A percentile compares a stretch with the other conserved stretches of the same genome.
Evolutionary conservation across 2,113 vertebrate species (phyloP).

Genomic region (Bambusicola thoracicus): DNA sequence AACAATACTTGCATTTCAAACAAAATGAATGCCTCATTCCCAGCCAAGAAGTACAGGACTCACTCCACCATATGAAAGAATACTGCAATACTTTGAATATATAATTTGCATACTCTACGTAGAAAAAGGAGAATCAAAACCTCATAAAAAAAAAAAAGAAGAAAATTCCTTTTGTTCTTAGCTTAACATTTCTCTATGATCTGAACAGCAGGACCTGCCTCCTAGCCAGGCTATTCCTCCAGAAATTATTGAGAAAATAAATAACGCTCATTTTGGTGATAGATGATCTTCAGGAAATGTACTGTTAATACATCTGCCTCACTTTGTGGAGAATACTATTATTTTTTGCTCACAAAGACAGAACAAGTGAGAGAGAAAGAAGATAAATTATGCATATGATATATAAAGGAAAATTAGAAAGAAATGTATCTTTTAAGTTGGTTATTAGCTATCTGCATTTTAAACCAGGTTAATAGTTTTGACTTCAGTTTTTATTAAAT

Average conservation of each 20-base stretch:
- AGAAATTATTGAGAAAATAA: not conserved
- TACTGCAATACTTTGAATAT: not conserved
- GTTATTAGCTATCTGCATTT: not conserved
- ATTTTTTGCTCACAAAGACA: not conserved
- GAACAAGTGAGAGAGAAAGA: not conserved
- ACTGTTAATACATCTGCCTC: not conserved
- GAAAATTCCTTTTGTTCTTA: not conserved
- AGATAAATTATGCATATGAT: not conserved
- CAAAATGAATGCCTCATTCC: not conserved
- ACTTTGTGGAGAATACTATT: not conserved
- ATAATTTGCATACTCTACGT: not conserved
- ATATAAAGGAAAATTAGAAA: not conserved
- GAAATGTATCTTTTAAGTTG: accelerated
- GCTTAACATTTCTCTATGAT: not conserved
- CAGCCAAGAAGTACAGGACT: not conserved
- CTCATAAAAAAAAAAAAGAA: not conserved
- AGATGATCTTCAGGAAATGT: not conserved
- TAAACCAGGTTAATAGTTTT: not conserved
- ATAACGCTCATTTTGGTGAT: not conserved
- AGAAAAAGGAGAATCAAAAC: not conserved
- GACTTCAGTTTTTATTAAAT: not conserved
- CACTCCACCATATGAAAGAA: not conserved
- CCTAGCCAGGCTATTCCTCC: not conserved
- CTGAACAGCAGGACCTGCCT: not conserved
- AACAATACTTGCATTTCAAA: not conserved